Base-by-base conservation (phyloP, 2,888 invertebrate species). In the Sisyra terminalis region DNA sequence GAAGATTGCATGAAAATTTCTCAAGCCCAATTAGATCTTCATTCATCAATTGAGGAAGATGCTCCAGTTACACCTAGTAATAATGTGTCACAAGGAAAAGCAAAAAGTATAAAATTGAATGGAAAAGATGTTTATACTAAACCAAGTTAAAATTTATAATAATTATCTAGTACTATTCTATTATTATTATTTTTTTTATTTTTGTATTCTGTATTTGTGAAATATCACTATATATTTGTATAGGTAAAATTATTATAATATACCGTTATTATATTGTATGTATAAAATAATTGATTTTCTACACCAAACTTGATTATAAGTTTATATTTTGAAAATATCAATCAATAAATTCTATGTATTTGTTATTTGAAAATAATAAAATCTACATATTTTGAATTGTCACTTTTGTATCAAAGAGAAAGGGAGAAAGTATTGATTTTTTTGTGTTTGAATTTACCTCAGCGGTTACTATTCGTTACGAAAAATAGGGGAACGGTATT, bases 1-100 rank as follows among this genome's bases (percentile, higher is more conserved):
- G 85, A 86, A 61, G 84, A 84, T 50, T 83, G 83, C 52, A 79
- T 85, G 75, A 73, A 71, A 57, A 56, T 75, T 40, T 65, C 73
- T 16, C 67, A 67, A 48, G 61, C 58, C 29, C 61, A 57, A 46
- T 53, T 60, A 41, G 58, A 60, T 48, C 48, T 57, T 45, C 52
- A 57, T 29, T 24, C 37, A 18, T 11, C 18, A 17, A 54, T 56
- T 40, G 54, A 55, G 44, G 57, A 53, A 46, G 58, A 58, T 45
- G 61, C 55, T 43, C 54, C 55, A 42, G 55, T 57, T 32, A 51
- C 50, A 46, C 55, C 53, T 29, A 50, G 53, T 52, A 55, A 50
- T 51, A 48, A 47, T 37, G 53, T 54, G 52, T 51, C 55, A 48
- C 49, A 55, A 16, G 24, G 34, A 13, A 43, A 43, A 30, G 10